phyloP scores from a whole-genome alignment of 2,888 invertebrate genomes.

The Nemurella pictetii region DNA sequence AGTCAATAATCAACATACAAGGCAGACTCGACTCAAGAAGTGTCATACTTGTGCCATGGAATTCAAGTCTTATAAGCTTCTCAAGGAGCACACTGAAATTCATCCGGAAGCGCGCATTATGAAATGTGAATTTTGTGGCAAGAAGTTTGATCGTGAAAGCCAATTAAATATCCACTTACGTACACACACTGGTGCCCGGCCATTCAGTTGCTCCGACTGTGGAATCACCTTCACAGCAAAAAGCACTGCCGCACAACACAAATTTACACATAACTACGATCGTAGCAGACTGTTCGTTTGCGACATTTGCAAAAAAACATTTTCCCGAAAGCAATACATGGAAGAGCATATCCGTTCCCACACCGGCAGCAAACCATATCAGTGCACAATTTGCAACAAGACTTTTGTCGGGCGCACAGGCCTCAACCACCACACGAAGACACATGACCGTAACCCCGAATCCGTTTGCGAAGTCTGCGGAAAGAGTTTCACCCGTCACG shows the following conservation, averaged over 20 bases:
- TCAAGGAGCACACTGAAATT: constrained; percentile 35
- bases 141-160: constrained; percentile 37
- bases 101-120: constrained; percentile 38
- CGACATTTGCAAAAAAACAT: constrained; percentile 43
- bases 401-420: constrained; percentile 41
- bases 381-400: constrained; percentile 39
- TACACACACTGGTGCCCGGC: constrained; percentile 36
- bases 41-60: constrained; percentile 36
- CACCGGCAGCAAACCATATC: constrained; percentile 44
- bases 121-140: constrained; percentile 37
- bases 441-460: constrained; percentile 36
- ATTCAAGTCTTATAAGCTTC: constrained; percentile 29
- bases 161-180: constrained; percentile 38
- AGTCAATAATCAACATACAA: no score
- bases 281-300: constrained; percentile 43
- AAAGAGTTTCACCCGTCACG: constrained; percentile 44
- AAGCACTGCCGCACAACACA: constrained; percentile 44
- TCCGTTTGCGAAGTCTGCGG: constrained; percentile 45
- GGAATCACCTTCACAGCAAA: constrained; percentile 43
- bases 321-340: constrained; percentile 43
- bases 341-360: constrained; percentile 44
- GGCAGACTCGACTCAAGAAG: background rate
- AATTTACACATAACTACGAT: constrained; percentile 40
- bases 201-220: constrained; percentile 41
- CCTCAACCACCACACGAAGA: constrained; percentile 41